Percentiles rank a stretch among this genome's conserved stretches.
phyloP scores from a whole-genome alignment of 2,888 invertebrate species.

The Steinernema hermaphroditum region DNA sequence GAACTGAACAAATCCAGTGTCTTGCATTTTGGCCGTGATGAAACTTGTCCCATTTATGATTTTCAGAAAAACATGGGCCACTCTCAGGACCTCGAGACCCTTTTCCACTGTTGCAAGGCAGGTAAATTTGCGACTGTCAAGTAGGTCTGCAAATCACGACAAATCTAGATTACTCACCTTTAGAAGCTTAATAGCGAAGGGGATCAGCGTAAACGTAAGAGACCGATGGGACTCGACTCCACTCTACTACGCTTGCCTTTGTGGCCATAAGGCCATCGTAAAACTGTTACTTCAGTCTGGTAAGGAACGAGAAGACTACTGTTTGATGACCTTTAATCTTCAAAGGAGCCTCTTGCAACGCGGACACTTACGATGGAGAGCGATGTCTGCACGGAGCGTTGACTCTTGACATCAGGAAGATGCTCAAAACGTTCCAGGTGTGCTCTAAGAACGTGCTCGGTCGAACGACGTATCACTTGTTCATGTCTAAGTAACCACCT shows the following conservation, averaged over 20 bases:
- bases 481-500: neutral
- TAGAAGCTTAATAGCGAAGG: conserved; percentile 43
- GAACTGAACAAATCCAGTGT: no score
- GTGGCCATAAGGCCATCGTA: conserved; percentile 70
- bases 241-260: conserved; percentile 71
- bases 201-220: conserved; percentile 69
- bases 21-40: no score
- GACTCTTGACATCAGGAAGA: neutral
- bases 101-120: conserved; percentile 9
- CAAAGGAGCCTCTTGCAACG: conserved; percentile 9
- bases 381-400: conserved; percentile 14
- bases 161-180: neutral
- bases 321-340: neutral
- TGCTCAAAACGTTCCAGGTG: conserved; percentile 8
- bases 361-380: conserved; percentile 10
- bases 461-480: neutral
- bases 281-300: conserved; percentile 67
- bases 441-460: neutral
- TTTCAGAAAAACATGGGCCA: conserved; percentile 6
- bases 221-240: conserved; percentile 72
- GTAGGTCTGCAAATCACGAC: no score
- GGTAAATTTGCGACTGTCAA: neutral
- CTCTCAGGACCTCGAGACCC: neutral
- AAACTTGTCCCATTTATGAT: no score
- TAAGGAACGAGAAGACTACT: conserved; percentile 55